Base-by-base conservation (phyloP, 1,140 invertebrate species). In the Panagrolaimus sp. region DNA sequence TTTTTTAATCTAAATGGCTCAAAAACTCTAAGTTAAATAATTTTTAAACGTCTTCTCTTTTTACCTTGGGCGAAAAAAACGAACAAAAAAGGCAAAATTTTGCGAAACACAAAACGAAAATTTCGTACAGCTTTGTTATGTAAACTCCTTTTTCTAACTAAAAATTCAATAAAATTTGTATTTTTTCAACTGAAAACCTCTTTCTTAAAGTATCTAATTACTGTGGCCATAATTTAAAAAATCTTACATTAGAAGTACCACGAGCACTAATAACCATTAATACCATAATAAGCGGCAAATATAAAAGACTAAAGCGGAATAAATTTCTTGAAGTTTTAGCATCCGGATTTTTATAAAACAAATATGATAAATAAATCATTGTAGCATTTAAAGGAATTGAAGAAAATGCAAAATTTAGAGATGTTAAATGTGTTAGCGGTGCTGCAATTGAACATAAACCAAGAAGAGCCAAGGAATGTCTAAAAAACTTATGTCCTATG, bases 341-440 rank as follows among this genome's bases (percentile, higher is more conserved):
- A 78, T 96, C 92, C 0, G 91, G 92, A 75, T 95, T 87, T 79
- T 90, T 86, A 80, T 96, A 90, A 84, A 98, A 98, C 85, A 90
- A 87, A 87, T 89, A 96, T 5, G 91, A 91, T 90, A 96, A 88
- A 85, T 94, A 96, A 73, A 90, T 87, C 81, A 98, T 90, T 84
- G 92, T 96, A 51, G 88, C 83, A 86, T 98, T 98, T 5, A 98
- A 81, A 11, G 95, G 95, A 65, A 95, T 85, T 0, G 92, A 91
- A 83, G 90, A 90, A 13, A 91, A 75, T 4, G 90, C 89, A 87
- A 98, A 98, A 87, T 90, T 92, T 87, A 89, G 90, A 70, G 91
- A 92, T 0, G 94, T 97, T 1, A 95, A 87, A 76, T 91, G 89
- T 13, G 91, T 82, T 23, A 90, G 78, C 9, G 94, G 91, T 9